Evolutionary conservation across 2,113 vertebrate genomes (phyloP).

Genomic region (Salvelinus alpinus): DNA sequence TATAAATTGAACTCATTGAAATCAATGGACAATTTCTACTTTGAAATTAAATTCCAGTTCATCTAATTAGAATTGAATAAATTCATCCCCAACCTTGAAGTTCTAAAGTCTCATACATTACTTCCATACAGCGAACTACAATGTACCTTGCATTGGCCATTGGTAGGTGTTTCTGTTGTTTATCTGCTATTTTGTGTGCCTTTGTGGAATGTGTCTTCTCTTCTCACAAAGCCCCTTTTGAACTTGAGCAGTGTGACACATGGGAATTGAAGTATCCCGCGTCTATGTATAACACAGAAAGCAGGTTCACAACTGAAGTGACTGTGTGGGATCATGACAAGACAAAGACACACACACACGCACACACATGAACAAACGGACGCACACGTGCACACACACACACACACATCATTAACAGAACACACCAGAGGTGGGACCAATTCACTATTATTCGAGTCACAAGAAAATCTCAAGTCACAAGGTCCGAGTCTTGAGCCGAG

Average conservation of each 20-base stretch:
- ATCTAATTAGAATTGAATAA: too few relatives aligned
- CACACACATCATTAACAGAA: too few relatives aligned
- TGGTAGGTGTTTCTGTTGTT: background rate
- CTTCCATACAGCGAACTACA: too few relatives aligned
- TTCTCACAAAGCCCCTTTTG: conserved; percentile 50
- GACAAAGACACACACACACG: conserved; percentile 5
- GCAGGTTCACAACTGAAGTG: conserved; percentile 41
- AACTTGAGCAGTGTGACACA: conserved; percentile 30
- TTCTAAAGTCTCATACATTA: too few relatives aligned
- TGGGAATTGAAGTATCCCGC: conserved; percentile 46
- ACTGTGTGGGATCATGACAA: conserved; percentile 36
- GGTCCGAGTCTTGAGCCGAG: too few relatives aligned
- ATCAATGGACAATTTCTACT: too few relatives aligned
- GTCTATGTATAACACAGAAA: conserved; percentile 59
- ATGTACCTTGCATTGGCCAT: background rate
- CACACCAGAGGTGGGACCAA: too few relatives aligned
- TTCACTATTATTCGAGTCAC: too few relatives aligned
- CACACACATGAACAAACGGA: background rate
- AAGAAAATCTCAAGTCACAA: too few relatives aligned
- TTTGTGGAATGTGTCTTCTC: conserved; percentile 33
- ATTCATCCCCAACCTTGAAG: too few relatives aligned
- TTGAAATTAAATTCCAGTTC: too few relatives aligned
- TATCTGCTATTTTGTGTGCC: background rate
- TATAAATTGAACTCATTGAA: too few relatives aligned
- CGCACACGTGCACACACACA: background rate